phyloP scores from a whole-genome alignment of 2,888 invertebrate genomes.

The Rhimphoctona megacephalus region DNA sequence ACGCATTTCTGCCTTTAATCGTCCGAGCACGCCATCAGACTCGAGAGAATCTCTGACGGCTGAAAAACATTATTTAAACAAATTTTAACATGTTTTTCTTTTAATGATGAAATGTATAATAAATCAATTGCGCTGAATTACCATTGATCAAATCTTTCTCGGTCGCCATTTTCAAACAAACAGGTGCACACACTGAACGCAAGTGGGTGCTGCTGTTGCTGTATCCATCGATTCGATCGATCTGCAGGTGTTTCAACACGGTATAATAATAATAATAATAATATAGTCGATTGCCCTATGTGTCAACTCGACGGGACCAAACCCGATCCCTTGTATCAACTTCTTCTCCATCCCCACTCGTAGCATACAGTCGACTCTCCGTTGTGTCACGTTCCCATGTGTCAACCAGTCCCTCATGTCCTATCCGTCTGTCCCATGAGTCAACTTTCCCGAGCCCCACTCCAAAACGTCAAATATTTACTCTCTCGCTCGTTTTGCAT shows the following conservation, averaged over 20 bases:
- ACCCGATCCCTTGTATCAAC: too few species aligned
- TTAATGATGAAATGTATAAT: neutral
- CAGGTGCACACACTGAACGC: slow-evolving; percentile 52
- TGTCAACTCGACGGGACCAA: too few species aligned
- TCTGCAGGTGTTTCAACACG: slow-evolving; percentile 20
- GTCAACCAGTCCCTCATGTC: too few species aligned
- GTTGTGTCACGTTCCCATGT: too few species aligned
- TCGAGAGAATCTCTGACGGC: slow-evolving; percentile 82
- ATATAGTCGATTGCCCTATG: too few species aligned
- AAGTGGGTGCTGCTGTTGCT: slow-evolving; percentile 10
- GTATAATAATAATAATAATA: neutral
- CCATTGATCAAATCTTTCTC: slow-evolving; percentile 73
- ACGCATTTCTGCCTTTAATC: slow-evolving; percentile 82
- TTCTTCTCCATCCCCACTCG: too few species aligned
- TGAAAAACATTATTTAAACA: slow-evolving; percentile 62
- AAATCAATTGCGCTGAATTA: slow-evolving; percentile 12
- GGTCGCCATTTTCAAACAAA: slow-evolving; percentile 73
- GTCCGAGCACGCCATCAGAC: slow-evolving; percentile 79
- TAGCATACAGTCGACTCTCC: too few species aligned
- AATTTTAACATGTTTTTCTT: neutral
- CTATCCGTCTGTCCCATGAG: too few species aligned
- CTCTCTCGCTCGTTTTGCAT: too few species aligned
- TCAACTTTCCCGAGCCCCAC: too few species aligned
- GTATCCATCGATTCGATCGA: neutral
- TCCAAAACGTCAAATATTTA: too few species aligned